These are phyloP conservation scores for Lophius piscatorius DNA, from an alignment of 2,113 vertebrate genomes.

Conservation along the genomic window DNA sequence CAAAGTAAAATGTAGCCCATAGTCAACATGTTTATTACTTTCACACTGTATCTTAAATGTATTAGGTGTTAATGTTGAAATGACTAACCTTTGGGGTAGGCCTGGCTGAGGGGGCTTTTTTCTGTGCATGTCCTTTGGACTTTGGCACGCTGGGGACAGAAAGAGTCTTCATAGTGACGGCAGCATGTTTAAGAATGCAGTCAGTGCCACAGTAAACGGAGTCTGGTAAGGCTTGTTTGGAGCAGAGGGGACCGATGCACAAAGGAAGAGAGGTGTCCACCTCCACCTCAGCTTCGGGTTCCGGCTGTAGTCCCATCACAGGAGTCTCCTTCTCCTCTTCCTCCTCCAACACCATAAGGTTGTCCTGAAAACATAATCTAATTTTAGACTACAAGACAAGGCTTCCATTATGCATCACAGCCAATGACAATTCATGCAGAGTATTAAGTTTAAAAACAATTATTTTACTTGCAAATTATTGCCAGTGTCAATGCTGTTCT, in stretches of 20 bases:
- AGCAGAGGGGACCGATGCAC: slow-evolving; percentile 91
- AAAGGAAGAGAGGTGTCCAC: slow-evolving; percentile 74
- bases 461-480: not conserved
- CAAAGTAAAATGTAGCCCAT: not conserved
- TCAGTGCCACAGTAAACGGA: slow-evolving; percentile 95
- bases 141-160: slow-evolving; percentile 85
- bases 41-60: too few species aligned
- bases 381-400: slow-evolving; percentile 37
- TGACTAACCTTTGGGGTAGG: slow-evolving; percentile 81
- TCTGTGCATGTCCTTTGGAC: slow-evolving; percentile 72
- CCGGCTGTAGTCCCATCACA: slow-evolving; percentile 15
- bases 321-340: slow-evolving; percentile 13
- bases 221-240: slow-evolving; percentile 84
- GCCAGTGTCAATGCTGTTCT: slow-evolving; percentile 50
- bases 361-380: slow-evolving; percentile 71
- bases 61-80: not conserved
- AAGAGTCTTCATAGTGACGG: slow-evolving; percentile 89
- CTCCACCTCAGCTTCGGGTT: slow-evolving; percentile 52
- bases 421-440: not conserved
- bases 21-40: not conserved
- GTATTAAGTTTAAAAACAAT: not conserved
- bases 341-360: slow-evolving; percentile 27
- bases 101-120: slow-evolving; percentile 74
- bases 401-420: slow-evolving; percentile 22
- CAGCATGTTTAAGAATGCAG: slow-evolving; percentile 94